Evolutionary conservation across 2,113 vertebrate species (phyloP), one percentile per base, ranked within the genome.

Genomic region (Trogon surrucura): DNA sequence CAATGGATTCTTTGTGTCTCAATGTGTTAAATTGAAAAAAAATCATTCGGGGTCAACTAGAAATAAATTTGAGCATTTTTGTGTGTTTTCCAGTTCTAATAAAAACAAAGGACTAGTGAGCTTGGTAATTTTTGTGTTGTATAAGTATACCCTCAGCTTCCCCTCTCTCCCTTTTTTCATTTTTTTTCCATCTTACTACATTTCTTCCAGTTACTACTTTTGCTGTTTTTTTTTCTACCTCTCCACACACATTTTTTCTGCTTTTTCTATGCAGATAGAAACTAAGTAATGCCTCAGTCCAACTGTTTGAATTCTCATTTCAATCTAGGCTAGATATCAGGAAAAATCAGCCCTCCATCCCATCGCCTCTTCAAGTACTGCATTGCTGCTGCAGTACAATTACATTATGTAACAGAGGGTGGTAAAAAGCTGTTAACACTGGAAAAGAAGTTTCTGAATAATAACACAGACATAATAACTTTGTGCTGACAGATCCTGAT

Each of bases 371-470:
- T 58, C 47, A 79, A 85, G 38, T 19, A 38, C 36, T 74, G 16
- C 50, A 48, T 32, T 16, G 27, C 47, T 80, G 17, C 54, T 80
- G 13, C 36, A 58, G 36, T 27, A 83, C n/a, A 72, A 48, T 72
- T 79, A 61, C n/a, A 41, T 94, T 92, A 69, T 54, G 18, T 83
- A 92, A 92, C 67, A 44, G 25, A 34, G 9, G 21, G 9, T 71
- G 45, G 11, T 57, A 62, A 89, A 91, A 95, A 84, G 41, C 48
- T 74, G 29, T 85, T 97, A 95, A 90, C 54, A 45, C 17, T 72
- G 50, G 29, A 85, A 83, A 94, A 86, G 54, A 84, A 88, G 62
- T 89, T 86, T 88, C 58, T 88, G 91, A 83, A 88, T 91, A 92
- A 83, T 85, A 69, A 69, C 56, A 72, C 10, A 89, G 88, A 70